Evolutionary conservation across 2,888 invertebrate genomes (phyloP), one percentile per base, ranked within the genome.

Genomic region (Chironomus riparius): DNA sequence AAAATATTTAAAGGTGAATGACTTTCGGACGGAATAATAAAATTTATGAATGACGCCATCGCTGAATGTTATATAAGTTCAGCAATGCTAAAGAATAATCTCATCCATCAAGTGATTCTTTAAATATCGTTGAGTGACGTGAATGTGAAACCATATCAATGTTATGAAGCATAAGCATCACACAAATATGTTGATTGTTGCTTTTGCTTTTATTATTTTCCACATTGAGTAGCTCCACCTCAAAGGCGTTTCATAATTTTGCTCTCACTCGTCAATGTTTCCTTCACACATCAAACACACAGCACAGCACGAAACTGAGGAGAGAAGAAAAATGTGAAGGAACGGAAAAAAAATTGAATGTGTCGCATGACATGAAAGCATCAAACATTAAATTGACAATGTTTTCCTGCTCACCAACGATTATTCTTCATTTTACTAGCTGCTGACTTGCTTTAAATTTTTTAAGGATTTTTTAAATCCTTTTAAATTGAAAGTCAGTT

Each of bases 211-310:
- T 50, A 72, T 72, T 72, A 62, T 61, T 62, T 38, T 47, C 61
- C 62, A 28, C 56, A 56, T 18, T 56, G 56, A 56, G 15, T 72
- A 24, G 72, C 72, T 72, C 72, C 72, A 72, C 72, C 72, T 72
- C 62, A 62, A 72, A 72, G 72, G 72, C 72, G 72, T 72, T 72
- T 72, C 72, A 72, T 62, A 72, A 72, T 72, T 72, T 48, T 21
- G 15, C 21, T 22, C 28, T 47, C 15, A 21, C 62, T 72, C 72
- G 72, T 72, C 72, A 72, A 72, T 72, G 72, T 62, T 72, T 72
- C 65, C 13, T 24, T 7, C 56, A 56, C 56, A 56, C 56, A 56
- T 70, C 56, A 38, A 56, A 56, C 15, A 15, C 50, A 56, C 56
- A 56, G n/a, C 50, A 2, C 15, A 56, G 56, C 15, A 56, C 56